phyloP scores from a whole-genome alignment of 1,140 invertebrate genomes.

The Tetramorium alpestre region DNA sequence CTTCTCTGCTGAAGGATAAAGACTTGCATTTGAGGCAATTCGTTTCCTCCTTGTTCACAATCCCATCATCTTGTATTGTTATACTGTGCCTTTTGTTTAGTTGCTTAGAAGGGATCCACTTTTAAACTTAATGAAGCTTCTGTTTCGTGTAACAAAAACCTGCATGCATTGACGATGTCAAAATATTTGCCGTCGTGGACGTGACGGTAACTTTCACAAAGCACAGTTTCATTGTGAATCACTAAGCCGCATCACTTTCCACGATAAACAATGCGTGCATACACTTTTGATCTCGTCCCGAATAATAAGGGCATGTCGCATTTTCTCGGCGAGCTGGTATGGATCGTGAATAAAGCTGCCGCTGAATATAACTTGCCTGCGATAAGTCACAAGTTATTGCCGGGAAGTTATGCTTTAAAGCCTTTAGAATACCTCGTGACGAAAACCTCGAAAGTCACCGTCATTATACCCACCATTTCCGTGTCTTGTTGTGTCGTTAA shows the following conservation, averaged over 20 bases:
- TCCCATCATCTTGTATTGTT: not conserved
- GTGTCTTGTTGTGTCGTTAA: conserved; percentile 14
- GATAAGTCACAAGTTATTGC: conserved; percentile 40
- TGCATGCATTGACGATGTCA: not conserved
- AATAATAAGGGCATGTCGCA: not conserved
- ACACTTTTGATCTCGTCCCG: conserved; percentile 2
- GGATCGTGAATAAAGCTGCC: conserved; percentile 1
- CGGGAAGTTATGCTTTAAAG: not conserved
- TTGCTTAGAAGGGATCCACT: not conserved
- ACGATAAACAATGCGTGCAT: not conserved
- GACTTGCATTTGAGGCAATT: not conserved
- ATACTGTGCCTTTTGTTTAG: not conserved
- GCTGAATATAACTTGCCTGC: not conserved
- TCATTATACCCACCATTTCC: conserved; percentile 3
- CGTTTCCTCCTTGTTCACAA: not conserved
- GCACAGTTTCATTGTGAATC: not conserved
- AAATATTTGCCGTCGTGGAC: not conserved
- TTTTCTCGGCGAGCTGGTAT: conserved; percentile 4
- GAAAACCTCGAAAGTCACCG: not conserved
- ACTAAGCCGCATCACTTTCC: not conserved
- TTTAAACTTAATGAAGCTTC: not conserved
- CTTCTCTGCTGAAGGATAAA: not conserved
- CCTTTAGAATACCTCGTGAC: not conserved
- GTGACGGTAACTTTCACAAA: not conserved
- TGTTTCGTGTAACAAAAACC: not conserved